Conservation (phyloP, 2,113 vertebrate species). For the Neopipo cinnamomea region DNA sequence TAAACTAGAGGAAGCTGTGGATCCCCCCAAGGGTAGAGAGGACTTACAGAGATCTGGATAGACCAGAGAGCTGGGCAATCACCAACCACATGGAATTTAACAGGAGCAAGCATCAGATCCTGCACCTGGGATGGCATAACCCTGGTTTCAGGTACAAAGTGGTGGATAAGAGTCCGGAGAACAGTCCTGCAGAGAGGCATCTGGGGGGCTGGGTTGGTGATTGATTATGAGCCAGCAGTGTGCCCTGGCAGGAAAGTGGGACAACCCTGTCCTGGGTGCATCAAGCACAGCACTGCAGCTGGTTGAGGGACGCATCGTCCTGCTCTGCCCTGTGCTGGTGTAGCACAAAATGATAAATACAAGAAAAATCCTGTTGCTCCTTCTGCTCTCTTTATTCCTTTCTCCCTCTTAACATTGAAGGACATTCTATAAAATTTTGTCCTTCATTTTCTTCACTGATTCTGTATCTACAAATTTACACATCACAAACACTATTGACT, state of each 20-base stretch:
- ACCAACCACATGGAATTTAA: neutral
- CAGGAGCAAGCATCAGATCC: neutral
- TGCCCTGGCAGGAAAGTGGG: neutral
- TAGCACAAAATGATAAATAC: neutral
- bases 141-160: neutral
- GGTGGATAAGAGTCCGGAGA: neutral
- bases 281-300: neutral
- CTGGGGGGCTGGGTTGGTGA: neutral
- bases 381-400: neutral
- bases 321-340: neutral
- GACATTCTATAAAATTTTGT: neutral
- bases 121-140: neutral
- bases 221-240: neutral
- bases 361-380: neutral
- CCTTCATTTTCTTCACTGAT: neutral
- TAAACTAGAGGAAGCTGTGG: neutral
- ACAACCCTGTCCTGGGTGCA: neutral
- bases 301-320: fast-evolving
- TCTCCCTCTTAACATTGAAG: neutral
- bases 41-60: neutral
- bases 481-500: neutral
- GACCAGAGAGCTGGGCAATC: neutral
- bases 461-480: neutral
- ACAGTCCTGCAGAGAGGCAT: neutral
- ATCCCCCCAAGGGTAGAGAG: neutral